Evolutionary conservation across 2,888 invertebrate genomes (phyloP), one percentile per base, ranked within the genome.

Genomic region (Dendrolimus houi): DNA sequence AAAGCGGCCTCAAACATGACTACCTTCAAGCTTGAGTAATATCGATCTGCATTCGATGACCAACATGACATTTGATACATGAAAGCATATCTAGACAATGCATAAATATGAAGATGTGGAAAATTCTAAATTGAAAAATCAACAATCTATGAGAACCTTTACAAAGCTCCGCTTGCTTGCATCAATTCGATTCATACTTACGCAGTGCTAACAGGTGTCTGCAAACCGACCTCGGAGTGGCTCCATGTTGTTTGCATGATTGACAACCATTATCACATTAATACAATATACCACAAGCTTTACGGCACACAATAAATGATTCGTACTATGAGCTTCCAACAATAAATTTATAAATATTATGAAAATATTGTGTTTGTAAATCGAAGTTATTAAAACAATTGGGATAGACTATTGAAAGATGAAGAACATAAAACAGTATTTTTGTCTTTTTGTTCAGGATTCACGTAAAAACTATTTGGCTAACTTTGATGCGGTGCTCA

Each of bases 231-330:
- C 79, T 82, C 79, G 75, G 77, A 76, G 79, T 71, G 74, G 77
- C 87, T 86, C 88, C 88, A 75, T 78, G 80, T 65, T 71, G 88
- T 84, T 85, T 81, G 90, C 90, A 89, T 89, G 88, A 89, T 86
- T 81, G 88, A 89, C 87, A 90, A 90, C 87, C 88, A 89, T 88
- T 82, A 87, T 85, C 75, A 87, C 78, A 89, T 89, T 90, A 89
- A 88, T 89, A 87, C 76, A 81, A 81, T 77, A 81, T 75, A 85
- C 82, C 82, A 86, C 70, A 85, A 85, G 84, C 87, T 79, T 69
- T 64, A 75, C 74, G 77, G 82, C 78, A 80, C 78, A 81, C 70
- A 47, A 72, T 59, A 62, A 61, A 64, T 75, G 69, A 73, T 65
- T 70, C 72, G 69, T 64, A 67, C 62, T 61, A 67, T 73, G 81